Evolutionary conservation across 2,113 vertebrate genomes (phyloP).

Genomic region (Stegastes partitus): DNA sequence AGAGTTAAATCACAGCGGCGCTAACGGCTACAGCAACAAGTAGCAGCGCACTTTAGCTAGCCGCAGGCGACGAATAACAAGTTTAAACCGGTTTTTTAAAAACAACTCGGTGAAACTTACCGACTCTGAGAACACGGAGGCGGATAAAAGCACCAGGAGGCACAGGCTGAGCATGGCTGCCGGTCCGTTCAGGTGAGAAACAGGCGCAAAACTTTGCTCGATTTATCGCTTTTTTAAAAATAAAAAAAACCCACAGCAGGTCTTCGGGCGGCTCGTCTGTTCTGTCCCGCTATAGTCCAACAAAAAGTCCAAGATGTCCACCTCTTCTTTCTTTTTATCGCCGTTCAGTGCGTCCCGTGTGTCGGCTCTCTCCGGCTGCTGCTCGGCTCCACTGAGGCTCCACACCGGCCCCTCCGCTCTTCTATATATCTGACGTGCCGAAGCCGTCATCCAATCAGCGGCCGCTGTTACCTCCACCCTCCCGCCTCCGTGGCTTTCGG

Average conservation of each 20-base stretch:
- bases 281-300: constrained; percentile 41
- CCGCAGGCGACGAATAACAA: too few relatives aligned
- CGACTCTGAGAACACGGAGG: constrained; percentile 82
- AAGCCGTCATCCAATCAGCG: constrained; percentile 52
- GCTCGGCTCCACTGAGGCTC: not conserved
- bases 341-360: accelerated
- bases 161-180: constrained; percentile 74
- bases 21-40: too few relatives aligned
- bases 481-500: constrained; percentile 24
- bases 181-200: not conserved
- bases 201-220: not conserved
- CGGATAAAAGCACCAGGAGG: constrained; percentile 75
- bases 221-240: not conserved
- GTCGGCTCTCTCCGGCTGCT: not conserved
- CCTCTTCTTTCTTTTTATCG: not conserved
- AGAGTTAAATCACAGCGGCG: too few relatives aligned
- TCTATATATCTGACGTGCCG: constrained; percentile 21
- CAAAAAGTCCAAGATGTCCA: not conserved
- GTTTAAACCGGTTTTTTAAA: too few relatives aligned
- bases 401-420: not conserved
- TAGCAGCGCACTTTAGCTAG: too few relatives aligned
- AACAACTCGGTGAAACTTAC: constrained; percentile 70
- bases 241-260: not conserved
- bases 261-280: not conserved
- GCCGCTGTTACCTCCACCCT: not conserved